Conservation (phyloP, 2,888 invertebrate genomes). For the Andricus curvator region DNA sequence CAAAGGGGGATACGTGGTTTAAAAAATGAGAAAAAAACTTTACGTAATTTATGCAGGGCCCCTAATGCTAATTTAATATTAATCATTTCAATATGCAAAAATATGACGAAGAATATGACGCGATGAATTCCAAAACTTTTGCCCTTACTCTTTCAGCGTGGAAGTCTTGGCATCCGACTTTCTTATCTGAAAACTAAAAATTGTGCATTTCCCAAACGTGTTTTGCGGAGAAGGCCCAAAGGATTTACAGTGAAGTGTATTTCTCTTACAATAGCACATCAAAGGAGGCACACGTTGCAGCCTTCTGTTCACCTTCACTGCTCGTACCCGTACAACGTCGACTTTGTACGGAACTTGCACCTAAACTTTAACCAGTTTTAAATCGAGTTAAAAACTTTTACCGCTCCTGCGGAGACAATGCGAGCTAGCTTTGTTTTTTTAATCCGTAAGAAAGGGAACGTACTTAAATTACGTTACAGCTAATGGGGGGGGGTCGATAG, state of each 20-base stretch:
- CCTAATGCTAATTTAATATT: background rate
- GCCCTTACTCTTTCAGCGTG: background rate
- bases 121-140: background rate
- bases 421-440: constrained; percentile 47
- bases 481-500: no score
- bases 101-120: no score
- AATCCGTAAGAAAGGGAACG: background rate
- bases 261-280: background rate
- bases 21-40: no score
- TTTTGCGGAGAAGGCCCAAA: background rate
- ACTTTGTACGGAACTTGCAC: constrained; percentile 42
- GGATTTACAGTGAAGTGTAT: constrained; percentile 9
- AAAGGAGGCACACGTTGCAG: constrained; percentile 16
- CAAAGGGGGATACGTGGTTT: no score
- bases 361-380: constrained; percentile 67
- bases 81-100: background rate
- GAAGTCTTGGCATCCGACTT: background rate
- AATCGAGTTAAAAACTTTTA: constrained; percentile 67
- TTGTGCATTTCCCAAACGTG: background rate
- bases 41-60: no score
- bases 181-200: background rate
- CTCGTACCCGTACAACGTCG: constrained; percentile 3
- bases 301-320: constrained; percentile 15
- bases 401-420: constrained; percentile 57
- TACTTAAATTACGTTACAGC: no score